These are phyloP conservation scores for Drosophila prostipennis DNA, from an alignment of 2,888 invertebrate genomes.

Conservation along the genomic window DNA sequence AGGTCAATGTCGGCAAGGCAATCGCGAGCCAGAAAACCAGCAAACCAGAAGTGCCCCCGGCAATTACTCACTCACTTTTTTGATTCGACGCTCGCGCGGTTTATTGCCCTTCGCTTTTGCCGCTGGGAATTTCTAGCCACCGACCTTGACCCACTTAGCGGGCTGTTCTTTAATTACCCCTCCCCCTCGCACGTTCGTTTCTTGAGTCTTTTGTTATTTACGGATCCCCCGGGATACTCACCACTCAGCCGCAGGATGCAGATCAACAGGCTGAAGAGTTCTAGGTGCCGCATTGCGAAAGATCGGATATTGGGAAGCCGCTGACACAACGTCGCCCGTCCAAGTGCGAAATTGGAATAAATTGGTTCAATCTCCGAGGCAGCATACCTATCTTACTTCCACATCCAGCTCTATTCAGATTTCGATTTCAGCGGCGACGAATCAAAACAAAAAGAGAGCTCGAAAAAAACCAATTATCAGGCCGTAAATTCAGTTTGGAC, in stretches of 20 bases:
- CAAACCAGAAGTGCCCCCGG: constrained; percentile 65
- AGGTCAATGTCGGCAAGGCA: constrained; percentile 59
- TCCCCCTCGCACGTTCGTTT: constrained; percentile 46
- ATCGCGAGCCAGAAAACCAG: constrained; percentile 28
- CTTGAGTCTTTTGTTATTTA: constrained; percentile 59
- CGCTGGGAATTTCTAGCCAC: constrained; percentile 67
- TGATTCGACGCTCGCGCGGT: constrained; percentile 55
- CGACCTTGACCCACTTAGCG: constrained; percentile 68
- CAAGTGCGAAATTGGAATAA: constrained; percentile 76
- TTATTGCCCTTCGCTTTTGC: constrained; percentile 75
- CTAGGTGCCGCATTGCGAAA: constrained; percentile 43
- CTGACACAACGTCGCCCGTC: constrained; percentile 61
- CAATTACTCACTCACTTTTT: constrained; percentile 76
- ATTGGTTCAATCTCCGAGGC: constrained; percentile 66
- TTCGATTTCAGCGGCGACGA: constrained; percentile 65
- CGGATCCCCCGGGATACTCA: constrained; percentile 46
- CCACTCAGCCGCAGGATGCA: constrained; percentile 43
- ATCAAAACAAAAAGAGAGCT: constrained; percentile 63
- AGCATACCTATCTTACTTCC: constrained; percentile 65
- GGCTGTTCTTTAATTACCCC: constrained; percentile 52
- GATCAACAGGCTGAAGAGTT: constrained; percentile 18
- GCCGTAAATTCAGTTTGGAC: constrained; percentile 41
- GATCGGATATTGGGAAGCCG: constrained; percentile 12
- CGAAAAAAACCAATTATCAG: constrained; percentile 48
- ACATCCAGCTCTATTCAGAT: constrained; percentile 57